Conservation (phyloP, 2,888 invertebrate genomes). For the Loripinus fragilis region DNA sequence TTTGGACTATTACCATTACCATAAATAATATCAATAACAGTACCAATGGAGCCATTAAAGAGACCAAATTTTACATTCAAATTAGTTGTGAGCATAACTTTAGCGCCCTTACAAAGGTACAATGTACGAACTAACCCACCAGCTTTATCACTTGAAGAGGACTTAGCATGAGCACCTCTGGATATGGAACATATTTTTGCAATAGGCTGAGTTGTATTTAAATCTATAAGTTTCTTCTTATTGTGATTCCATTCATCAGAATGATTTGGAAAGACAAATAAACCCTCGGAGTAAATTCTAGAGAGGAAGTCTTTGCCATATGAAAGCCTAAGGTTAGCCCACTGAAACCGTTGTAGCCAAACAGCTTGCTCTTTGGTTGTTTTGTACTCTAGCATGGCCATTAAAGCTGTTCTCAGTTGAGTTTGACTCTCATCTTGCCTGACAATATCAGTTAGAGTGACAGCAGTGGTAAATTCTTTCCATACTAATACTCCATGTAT, state of each 20-base stretch:
- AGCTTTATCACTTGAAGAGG: constrained; percentile 16
- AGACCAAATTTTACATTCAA: constrained; percentile 23
- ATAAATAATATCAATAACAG: too few species aligned
- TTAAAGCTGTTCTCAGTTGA: not conserved
- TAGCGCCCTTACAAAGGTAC: too few species aligned
- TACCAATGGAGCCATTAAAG: too few species aligned
- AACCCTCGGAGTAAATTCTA: constrained; percentile 32
- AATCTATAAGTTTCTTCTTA: constrained; percentile 28
- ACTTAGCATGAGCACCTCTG: constrained; percentile 32
- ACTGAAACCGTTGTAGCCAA: constrained; percentile 50
- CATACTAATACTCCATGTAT: constrained; percentile 51
- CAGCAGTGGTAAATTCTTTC: constrained; percentile 46
- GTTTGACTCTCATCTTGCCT: constrained; percentile 32
- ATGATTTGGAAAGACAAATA: constrained; percentile 56
- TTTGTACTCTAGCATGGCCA: constrained; percentile 21
- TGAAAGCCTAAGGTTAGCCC: constrained; percentile 27
- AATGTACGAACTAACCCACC: constrained; percentile 19
- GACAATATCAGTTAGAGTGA: constrained; percentile 34
- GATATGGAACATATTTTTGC: constrained; percentile 25
- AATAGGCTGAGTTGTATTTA: constrained; percentile 37
- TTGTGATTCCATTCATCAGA: constrained; percentile 48
- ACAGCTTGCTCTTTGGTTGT: constrained; percentile 26
- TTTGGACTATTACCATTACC: too few species aligned
- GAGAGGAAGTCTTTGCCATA: constrained; percentile 33
- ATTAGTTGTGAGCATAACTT: constrained; percentile 51